Evolutionary conservation across 2,113 vertebrate genomes (phyloP).

Genomic region (Tamias sibiricus): DNA sequence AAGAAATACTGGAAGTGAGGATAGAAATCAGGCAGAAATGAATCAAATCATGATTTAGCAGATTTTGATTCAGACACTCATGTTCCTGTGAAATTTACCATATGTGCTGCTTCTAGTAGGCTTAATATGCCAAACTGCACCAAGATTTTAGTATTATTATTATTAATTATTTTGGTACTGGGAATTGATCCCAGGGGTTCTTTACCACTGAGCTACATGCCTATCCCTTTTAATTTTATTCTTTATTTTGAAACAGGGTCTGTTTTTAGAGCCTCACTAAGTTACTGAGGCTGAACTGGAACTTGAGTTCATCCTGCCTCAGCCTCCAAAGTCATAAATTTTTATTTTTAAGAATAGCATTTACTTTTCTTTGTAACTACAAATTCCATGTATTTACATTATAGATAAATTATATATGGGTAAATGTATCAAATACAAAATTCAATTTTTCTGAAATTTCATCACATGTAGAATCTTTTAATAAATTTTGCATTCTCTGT

Average conservation of each 20-base stretch:
- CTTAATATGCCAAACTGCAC: fast-evolving
- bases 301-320: no score
- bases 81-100: not conserved
- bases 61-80: not conserved
- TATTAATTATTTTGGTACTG: no score
- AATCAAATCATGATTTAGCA: fast-evolving
- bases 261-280: no score
- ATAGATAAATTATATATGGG: not conserved
- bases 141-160: no score
- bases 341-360: not conserved
- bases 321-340: not conserved
- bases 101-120: not conserved
- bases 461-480: not conserved
- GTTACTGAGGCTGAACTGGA: no score
- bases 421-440: not conserved
- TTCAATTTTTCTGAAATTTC: not conserved
- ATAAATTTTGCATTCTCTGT: not conserved
- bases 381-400: not conserved
- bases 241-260: no score
- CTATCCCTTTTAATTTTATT: no score
- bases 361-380: not conserved
- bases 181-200: no score
- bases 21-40: not conserved
- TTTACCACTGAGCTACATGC: no score
- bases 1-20: not conserved